Conservation (phyloP, 2,113 vertebrate species). For the Toxotes chatareus region DNA sequence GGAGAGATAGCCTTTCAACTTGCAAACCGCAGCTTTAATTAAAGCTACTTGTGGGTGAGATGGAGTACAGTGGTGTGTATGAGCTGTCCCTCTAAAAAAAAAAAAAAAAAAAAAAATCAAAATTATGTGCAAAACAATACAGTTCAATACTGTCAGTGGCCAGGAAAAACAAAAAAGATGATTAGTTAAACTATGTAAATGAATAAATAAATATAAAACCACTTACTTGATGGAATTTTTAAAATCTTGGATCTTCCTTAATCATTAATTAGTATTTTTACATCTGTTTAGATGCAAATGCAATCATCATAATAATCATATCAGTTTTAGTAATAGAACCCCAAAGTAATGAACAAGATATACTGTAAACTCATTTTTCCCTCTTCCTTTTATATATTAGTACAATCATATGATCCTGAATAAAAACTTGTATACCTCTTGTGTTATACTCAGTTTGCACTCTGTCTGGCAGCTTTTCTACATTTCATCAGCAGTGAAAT, state of each 20-base stretch:
- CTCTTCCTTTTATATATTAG: neutral
- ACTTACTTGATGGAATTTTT: neutral
- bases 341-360: neutral
- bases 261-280: neutral
- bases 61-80: slow-evolving; percentile 39
- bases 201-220: neutral
- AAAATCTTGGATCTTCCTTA: neutral
- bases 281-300: neutral
- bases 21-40: slow-evolving; percentile 74
- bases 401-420: neutral
- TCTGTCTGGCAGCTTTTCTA: neutral
- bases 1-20: slow-evolving; percentile 76
- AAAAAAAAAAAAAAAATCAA: slow-evolving; percentile 1
- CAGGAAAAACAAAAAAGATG: neutral
- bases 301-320: neutral
- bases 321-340: neutral
- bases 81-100: slow-evolving; percentile 7
- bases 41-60: slow-evolving; percentile 64
- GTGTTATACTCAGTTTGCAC: neutral
- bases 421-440: neutral
- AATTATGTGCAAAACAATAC: slow-evolving; percentile 44
- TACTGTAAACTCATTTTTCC: neutral
- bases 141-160: neutral
- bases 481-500: neutral
- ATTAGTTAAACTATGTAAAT: neutral